Conservation (phyloP, 2,888 invertebrate species). For the Pyrrhia umbra region DNA sequence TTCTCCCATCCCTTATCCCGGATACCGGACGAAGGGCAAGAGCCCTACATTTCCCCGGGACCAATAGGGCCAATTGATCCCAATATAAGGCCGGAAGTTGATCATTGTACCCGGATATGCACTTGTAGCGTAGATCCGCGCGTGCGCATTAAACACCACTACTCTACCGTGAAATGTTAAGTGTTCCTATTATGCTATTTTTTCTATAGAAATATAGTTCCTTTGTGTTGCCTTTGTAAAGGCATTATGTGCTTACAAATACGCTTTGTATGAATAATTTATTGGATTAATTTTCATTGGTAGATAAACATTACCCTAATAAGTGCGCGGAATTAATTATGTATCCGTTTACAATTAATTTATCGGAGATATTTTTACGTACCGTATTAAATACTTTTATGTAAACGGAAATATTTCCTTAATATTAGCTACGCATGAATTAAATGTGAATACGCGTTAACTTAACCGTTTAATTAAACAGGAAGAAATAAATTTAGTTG, state of each 20-base stretch:
- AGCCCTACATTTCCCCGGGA: conserved; percentile 70
- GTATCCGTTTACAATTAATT: background rate
- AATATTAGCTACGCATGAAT: background rate
- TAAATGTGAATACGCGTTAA: background rate
- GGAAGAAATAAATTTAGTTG: background rate
- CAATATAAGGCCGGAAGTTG: conserved; percentile 78
- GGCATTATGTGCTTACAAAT: conserved; percentile 29
- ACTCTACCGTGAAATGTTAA: conserved; percentile 63
- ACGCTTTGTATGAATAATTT: conserved; percentile 28
- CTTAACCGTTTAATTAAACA: background rate
- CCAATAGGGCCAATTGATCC: conserved; percentile 77
- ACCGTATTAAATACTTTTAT: conserved; percentile 15
- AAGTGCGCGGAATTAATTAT: conserved; percentile 15
- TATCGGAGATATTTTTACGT: conserved; percentile 3
- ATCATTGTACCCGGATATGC: conserved; percentile 82
- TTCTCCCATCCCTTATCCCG: conserved; percentile 68
- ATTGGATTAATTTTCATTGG: conserved; percentile 10
- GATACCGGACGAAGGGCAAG: conserved; percentile 78
- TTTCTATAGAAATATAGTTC: conserved; percentile 50
- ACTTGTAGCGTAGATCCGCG: conserved; percentile 71
- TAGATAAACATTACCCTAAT: background rate
- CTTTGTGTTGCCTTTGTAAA: conserved; percentile 53
- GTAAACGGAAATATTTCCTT: conserved; percentile 21
- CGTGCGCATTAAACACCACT: conserved; percentile 48
- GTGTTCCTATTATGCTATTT: conserved; percentile 57